Evolutionary conservation across 2,888 invertebrate species (phyloP).

Genomic region (Lapara coniferarum): DNA sequence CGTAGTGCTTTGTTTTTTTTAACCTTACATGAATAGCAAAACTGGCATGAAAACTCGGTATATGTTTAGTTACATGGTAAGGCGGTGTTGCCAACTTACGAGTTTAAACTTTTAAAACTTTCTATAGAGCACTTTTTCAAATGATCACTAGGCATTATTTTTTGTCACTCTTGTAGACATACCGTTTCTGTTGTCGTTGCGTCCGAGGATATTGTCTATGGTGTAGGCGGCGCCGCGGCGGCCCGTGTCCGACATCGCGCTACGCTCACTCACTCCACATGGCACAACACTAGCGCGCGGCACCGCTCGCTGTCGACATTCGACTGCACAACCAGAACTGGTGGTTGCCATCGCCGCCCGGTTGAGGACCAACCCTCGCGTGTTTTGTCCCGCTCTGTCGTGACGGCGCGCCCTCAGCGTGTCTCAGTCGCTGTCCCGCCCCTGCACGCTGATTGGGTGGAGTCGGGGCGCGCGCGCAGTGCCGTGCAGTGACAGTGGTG

Average conservation of each 20-base stretch:
- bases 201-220: slow-evolving; percentile 75
- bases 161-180: not conserved
- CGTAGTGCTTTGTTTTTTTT: too few species aligned
- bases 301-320: not conserved
- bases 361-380: slow-evolving; percentile 22
- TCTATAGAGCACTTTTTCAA: too few species aligned
- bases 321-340: not conserved
- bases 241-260: slow-evolving; percentile 55
- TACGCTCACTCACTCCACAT: slow-evolving; percentile 39
- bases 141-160: not conserved
- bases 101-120: too few species aligned
- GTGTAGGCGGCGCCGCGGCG: slow-evolving; percentile 73
- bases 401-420: not conserved
- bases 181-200: slow-evolving; percentile 37
- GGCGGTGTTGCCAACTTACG: too few species aligned
- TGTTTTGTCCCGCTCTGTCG: slow-evolving; percentile 29
- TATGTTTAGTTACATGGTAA: too few species aligned
- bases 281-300: slow-evolving; percentile 28
- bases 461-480: slow-evolving; percentile 1
- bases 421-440: not conserved
- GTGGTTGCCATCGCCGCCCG: slow-evolving; percentile 13
- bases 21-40: too few species aligned
- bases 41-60: too few species aligned
- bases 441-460: slow-evolving; percentile 1
- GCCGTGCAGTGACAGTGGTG: not conserved